Conservation (phyloP, 2,888 invertebrate genomes). For the Chrysolina americana region DNA sequence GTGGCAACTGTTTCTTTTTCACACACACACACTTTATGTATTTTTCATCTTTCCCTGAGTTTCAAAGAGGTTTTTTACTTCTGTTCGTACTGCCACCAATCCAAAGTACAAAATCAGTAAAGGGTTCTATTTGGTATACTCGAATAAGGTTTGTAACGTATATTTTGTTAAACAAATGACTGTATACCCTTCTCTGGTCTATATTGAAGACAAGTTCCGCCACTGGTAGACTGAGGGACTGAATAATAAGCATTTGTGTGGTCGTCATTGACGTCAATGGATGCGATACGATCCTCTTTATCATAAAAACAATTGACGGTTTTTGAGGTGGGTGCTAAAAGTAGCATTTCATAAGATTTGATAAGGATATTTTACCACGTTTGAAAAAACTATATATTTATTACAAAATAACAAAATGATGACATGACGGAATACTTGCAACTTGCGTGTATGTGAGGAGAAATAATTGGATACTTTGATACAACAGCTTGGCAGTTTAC, state of each 20-base stretch:
- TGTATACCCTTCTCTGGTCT: not conserved
- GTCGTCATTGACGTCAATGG: slow-evolving; percentile 50
- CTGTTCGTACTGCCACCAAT: too few species aligned
- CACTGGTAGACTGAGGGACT: slow-evolving; percentile 4
- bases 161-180: not conserved
- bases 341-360: not conserved
- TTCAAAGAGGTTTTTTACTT: too few species aligned
- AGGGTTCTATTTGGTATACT: too few species aligned
- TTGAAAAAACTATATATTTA: not conserved
- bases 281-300: slow-evolving; percentile 44
- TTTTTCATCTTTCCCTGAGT: too few species aligned
- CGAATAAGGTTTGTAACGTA: not conserved
- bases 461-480: too few species aligned
- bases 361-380: not conserved
- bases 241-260: slow-evolving; percentile 36
- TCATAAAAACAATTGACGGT: slow-evolving; percentile 44
- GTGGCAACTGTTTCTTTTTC: too few species aligned
- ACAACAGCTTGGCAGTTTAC: too few species aligned
- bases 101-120: too few species aligned
- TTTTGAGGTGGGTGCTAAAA: slow-evolving; percentile 33
- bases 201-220: slow-evolving; percentile 2
- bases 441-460: too few species aligned
- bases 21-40: too few species aligned
- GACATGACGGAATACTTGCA: not conserved
- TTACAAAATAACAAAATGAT: not conserved